Percentiles rank a stretch among this genome's conserved stretches.
Conservation (phyloP, 1,140 invertebrate species). For the Nebria ingens region DNA sequence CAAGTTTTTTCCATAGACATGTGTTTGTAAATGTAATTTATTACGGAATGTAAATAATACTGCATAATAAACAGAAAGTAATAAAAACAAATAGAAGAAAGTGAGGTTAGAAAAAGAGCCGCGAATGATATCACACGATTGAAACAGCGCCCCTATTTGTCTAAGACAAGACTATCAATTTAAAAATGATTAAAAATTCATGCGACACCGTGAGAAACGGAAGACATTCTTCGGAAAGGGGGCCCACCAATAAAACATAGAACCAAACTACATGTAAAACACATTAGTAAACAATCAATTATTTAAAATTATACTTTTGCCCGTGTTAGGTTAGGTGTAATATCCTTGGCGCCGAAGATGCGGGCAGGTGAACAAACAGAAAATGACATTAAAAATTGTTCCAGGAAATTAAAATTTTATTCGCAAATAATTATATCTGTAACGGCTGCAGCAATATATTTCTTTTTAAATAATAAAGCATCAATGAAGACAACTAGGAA, state of each 20-base stretch:
- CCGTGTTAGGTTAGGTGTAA: neutral
- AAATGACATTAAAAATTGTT: too few relatives aligned
- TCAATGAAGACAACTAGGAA: too few relatives aligned
- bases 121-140: too few relatives aligned
- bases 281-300: neutral
- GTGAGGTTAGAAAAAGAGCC: neutral
- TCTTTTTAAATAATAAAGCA: too few relatives aligned
- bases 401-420: neutral
- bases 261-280: neutral
- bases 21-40: too few relatives aligned
- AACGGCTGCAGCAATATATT: too few relatives aligned
- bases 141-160: neutral
- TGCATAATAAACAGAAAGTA: too few relatives aligned
- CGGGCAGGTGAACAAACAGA: neutral
- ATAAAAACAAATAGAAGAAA: too few relatives aligned
- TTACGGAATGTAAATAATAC: too few relatives aligned
- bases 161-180: neutral
- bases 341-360: neutral
- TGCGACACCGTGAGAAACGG: neutral
- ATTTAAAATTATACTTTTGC: neutral
- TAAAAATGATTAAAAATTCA: conserved; percentile 1
- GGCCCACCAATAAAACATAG: neutral
- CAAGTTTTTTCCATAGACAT: too few relatives aligned
- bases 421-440: too few relatives aligned
- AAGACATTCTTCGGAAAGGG: conserved; percentile 9